A percentile compares a stretch with the other conserved stretches of the same genome.
Evolutionary conservation across 2,113 vertebrate species (phyloP).

Genomic region (Galbula dea): DNA sequence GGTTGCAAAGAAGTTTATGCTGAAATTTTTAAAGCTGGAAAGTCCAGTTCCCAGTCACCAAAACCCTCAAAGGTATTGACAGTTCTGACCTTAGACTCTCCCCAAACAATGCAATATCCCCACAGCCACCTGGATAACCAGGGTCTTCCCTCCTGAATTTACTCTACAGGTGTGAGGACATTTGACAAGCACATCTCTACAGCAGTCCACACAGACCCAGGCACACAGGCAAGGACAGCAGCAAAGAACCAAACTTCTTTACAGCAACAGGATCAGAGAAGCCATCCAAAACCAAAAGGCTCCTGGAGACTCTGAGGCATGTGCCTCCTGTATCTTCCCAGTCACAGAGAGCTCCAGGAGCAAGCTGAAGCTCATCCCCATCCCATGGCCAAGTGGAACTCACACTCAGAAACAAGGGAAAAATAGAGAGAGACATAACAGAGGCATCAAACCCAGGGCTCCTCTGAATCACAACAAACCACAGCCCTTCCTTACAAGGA

Average conservation of each 20-base stretch:
- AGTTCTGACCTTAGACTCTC: not conserved
- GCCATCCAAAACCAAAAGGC: not conserved
- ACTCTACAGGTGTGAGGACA: not conserved
- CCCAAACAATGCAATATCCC: not conserved
- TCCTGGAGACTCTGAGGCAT: not conserved
- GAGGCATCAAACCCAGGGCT: not conserved
- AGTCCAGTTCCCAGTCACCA: not conserved
- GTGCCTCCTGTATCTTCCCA: not conserved
- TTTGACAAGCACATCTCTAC: not conserved
- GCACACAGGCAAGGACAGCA: not conserved
- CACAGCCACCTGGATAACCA: not conserved
- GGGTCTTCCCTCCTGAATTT: not conserved
- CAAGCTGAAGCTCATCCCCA: not conserved
- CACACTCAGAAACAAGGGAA: not conserved
- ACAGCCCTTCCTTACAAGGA: not conserved
- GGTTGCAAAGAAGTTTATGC: not conserved
- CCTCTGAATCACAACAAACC: not conserved
- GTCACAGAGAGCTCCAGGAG: not conserved
- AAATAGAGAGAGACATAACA: not conserved
- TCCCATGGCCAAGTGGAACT: not conserved
- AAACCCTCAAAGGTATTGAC: not conserved
- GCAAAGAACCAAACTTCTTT: not conserved
- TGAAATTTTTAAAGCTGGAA: not conserved
- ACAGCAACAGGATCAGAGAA: not conserved
- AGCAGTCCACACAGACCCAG: fast-evolving